Base-by-base conservation (phyloP, 1,140 invertebrate species). In the Cecropterus lyciades region DNA sequence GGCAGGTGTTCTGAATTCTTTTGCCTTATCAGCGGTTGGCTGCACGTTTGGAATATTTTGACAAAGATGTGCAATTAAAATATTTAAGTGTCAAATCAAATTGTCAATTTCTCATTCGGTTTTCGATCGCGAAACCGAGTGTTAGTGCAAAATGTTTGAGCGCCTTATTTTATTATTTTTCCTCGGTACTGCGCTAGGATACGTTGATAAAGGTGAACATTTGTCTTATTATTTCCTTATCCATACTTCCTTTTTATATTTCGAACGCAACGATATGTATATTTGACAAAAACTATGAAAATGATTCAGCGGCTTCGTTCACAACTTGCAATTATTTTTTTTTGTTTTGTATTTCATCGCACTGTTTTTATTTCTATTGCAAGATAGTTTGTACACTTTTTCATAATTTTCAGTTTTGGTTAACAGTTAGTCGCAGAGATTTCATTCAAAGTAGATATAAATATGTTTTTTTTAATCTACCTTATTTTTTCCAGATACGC, bases 401-500 rank as follows among this genome's bases (percentile, higher is more conserved):
- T 24, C 20, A 24, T 5, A 3, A 24, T 24, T 24, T 24, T 3
- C 20, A 3, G 20, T 24, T 24, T 24, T 24, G 5, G 20, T 3
- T 24, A 3, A 24, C 20, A 24, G 20, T 24, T 24, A 24, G 5
- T 24, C 1, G 20, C 1, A 24, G 20, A 24, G 5, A 24, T 3
- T 24, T 24, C 5, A 24, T 24, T 24, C 1, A 24, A 24, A 24
- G 1, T 24, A 5, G 20, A 24, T 1, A 3, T 24, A 3, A n/a
- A n/a, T n/a, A n/a, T n/a, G n/a, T 40, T 33, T 46, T 37, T 59
- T 49, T 64, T 5, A 17, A 63, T 57, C 45, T 67, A 64, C 42
- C 24, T 65, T 75, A 72, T 74, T 59, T 65, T 77, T 78, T 43
- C n/a, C 60, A 87, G 85, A 85, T 17, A 65, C 70, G 17, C 93